Percentiles rank a stretch among this genome's conserved stretches.
These are phyloP conservation scores for Decapterus maruadsi DNA, from an alignment of 2,797 vertebrate genomes.

Conservation along the genomic window DNA sequence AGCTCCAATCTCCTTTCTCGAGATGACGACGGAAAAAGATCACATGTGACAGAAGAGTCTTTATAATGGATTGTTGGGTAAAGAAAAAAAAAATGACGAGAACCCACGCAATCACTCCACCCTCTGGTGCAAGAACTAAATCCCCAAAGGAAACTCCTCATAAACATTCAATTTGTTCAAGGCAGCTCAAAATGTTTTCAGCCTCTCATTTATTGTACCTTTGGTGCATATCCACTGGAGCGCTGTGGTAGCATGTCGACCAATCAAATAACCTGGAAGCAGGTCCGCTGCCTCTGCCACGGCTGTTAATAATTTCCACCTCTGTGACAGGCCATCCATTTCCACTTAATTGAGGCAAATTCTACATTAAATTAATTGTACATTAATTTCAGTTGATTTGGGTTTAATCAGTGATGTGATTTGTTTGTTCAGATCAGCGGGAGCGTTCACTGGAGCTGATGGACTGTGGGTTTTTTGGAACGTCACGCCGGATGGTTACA, in stretches of 20 bases:
- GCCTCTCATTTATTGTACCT: conserved; percentile 75
- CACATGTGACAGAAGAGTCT: conserved; percentile 72
- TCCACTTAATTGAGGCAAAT: conserved; percentile 55
- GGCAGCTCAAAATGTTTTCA: conserved; percentile 65
- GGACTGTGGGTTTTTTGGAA: conserved; percentile 64
- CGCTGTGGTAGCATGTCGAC: conserved; percentile 53
- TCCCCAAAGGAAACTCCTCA: conserved; percentile 81
- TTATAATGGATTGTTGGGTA: conserved; percentile 66
- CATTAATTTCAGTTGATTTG: conserved; percentile 55
- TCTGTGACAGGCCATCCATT: conserved; percentile 45
- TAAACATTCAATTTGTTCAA: conserved; percentile 82
- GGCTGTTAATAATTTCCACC: conserved; percentile 40
- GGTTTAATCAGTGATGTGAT: conserved; percentile 56
- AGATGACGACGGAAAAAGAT: conserved; percentile 71
- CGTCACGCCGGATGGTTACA: conserved; percentile 59
- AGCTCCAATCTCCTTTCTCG: conserved; percentile 71
- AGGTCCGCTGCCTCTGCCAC: conserved; percentile 55
- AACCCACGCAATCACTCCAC: conserved; percentile 79
- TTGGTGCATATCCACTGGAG: conserved; percentile 65
- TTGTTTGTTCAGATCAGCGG: conserved; percentile 65
- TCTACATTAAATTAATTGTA: conserved; percentile 50
- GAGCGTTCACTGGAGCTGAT: conserved; percentile 46
- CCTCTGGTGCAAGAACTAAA: conserved; percentile 82
- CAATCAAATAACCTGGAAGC: conserved; percentile 71
- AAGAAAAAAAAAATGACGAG: conserved; percentile 65